phyloP scores from a whole-genome alignment of 1,140 invertebrate genomes.

The Lepidurus arcticus region DNA sequence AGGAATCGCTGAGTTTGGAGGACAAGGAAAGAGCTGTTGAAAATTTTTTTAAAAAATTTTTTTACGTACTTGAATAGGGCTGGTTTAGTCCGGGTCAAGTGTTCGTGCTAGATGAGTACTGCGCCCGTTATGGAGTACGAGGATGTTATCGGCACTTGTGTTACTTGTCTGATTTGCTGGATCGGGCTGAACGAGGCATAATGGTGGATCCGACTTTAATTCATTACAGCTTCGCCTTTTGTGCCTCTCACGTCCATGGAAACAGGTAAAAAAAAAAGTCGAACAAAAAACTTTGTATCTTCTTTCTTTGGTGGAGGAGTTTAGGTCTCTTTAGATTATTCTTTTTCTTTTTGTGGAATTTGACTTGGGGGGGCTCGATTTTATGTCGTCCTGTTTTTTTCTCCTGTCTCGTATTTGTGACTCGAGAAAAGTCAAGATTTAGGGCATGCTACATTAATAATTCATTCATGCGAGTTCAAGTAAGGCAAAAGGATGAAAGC shows the following conservation, averaged over 20 bases:
- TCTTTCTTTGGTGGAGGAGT: not conserved
- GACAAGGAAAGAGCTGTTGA: not conserved
- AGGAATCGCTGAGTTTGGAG: slow-evolving; percentile 38
- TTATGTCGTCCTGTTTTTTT: not conserved
- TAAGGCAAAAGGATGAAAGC: not conserved
- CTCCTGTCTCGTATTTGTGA: not conserved
- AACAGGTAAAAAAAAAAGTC: slow-evolving; percentile 62
- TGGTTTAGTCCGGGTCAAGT: slow-evolving; percentile 99
- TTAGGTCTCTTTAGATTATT: not conserved
- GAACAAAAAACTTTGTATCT: not conserved
- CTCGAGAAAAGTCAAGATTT: not conserved
- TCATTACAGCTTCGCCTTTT: slow-evolving; percentile 98
- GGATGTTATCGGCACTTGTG: slow-evolving; percentile 94
- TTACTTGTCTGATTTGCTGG: slow-evolving; percentile 91
- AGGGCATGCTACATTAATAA: not conserved
- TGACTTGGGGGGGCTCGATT: not conserved
- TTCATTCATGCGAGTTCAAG: not conserved
- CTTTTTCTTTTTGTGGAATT: not conserved
- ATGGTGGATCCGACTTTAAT: slow-evolving; percentile 98
- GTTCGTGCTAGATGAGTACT: slow-evolving; percentile 96
- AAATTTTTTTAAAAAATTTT: not conserved
- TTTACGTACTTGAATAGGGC: slow-evolving; percentile 55
- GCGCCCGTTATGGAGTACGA: slow-evolving; percentile 88
- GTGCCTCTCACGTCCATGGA: slow-evolving; percentile 96
- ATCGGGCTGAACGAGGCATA: slow-evolving; percentile 86